phyloP scores from a whole-genome alignment of 2,113 vertebrate species.

The Arenaria interpres region DNA sequence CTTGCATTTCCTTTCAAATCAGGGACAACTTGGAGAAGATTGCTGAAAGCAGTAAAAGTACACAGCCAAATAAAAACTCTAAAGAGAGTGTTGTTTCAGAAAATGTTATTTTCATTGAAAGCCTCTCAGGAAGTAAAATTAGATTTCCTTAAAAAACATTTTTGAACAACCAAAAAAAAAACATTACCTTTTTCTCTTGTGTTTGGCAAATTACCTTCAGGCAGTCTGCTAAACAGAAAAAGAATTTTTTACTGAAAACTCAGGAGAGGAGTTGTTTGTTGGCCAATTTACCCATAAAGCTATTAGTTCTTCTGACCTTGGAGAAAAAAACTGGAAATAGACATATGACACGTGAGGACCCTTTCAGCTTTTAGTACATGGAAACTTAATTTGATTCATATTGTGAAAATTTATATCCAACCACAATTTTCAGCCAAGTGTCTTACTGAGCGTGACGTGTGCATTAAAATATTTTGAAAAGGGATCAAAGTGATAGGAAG shows the following conservation, averaged over 20 bases:
- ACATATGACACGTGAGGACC: neutral
- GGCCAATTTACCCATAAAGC: neutral
- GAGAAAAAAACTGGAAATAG: neutral
- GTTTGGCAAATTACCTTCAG: neutral
- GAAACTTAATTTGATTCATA: neutral
- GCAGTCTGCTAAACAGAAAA: neutral
- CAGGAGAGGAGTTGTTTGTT: neutral
- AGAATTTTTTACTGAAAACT: neutral
- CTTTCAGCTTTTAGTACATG: neutral
- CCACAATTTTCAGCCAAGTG: neutral
- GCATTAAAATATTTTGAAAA: neutral
- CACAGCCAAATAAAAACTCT: neutral
- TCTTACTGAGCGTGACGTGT: neutral
- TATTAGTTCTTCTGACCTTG: slow-evolving; percentile 20
- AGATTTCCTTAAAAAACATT: slow-evolving; percentile 27
- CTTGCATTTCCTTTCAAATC: neutral
- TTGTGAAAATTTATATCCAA: neutral
- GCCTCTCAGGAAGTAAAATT: neutral
- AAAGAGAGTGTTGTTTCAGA: neutral
- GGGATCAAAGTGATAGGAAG: neutral
- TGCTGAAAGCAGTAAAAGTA: slow-evolving; percentile 5
- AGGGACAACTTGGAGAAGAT: neutral
- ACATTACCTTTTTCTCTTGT: neutral
- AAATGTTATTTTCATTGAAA: slow-evolving; percentile 25
- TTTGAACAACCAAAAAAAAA: neutral